These are phyloP conservation scores for Steinernema hermaphroditum DNA, from an alignment of 2,888 invertebrate species.

Conservation along the genomic window DNA sequence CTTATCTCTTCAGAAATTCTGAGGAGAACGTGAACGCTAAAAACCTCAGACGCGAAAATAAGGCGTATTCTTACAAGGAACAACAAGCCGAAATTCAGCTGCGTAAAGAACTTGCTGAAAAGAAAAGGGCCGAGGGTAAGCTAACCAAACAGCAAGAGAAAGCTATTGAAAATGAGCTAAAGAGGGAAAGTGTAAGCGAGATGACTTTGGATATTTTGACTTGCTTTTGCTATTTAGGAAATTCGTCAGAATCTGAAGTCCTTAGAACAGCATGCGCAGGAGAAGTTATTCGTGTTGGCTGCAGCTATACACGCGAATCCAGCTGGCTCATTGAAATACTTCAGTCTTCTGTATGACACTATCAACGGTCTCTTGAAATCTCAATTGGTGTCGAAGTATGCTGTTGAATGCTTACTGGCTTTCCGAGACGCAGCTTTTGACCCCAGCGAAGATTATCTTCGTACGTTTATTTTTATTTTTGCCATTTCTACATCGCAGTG, in stretches of 20 bases:
- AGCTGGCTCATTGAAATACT: conserved; percentile 40
- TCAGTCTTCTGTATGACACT: conserved; percentile 42
- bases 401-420: conserved; percentile 52
- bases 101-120: conserved; percentile 87
- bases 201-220: background rate
- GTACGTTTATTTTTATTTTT: conserved; percentile 37
- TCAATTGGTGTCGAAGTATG: conserved; percentile 47
- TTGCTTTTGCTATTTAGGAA: conserved; percentile 63
- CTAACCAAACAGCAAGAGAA: conserved; percentile 88
- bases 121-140: conserved; percentile 69
- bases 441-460: conserved; percentile 54
- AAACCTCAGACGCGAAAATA: conserved; percentile 91
- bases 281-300: background rate
- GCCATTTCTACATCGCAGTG: background rate
- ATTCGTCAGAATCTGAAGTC: conserved; percentile 76
- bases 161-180: conserved; percentile 80
- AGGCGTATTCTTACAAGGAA: conserved; percentile 89
- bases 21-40: conserved; percentile 55
- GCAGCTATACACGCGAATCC: background rate
- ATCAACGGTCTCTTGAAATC: conserved; percentile 54
- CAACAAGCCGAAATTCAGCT: conserved; percentile 89
- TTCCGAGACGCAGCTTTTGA: conserved; percentile 61
- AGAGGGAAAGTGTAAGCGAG: conserved; percentile 75
- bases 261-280: conserved; percentile 33
- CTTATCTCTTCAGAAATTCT: conserved; percentile 38